Base-by-base conservation (phyloP, 2,113 vertebrate species). In the Nesogale talazaci region DNA sequence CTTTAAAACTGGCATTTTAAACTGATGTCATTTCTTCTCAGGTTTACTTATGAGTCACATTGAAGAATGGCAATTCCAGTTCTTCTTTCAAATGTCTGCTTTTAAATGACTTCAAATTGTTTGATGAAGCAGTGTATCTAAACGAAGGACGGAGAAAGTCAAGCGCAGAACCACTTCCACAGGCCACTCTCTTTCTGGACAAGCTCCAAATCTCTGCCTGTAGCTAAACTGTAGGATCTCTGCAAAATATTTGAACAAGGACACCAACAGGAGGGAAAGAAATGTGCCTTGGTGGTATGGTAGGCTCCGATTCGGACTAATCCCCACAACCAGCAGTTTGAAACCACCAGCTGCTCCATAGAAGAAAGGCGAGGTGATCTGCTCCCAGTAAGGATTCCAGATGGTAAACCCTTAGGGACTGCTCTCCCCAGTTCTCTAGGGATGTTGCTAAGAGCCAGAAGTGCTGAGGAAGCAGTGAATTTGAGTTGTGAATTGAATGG, bases 51-150 rank as follows among this genome's bases (percentile, higher is more conserved):
- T 29, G 17, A 25, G 34, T 86, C n/a, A 40, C 77, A 36, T 23
- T 67, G 78, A 59, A 79, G 57, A 86, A 56, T 31, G 31, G 56
- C 11, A 82, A 2, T 22, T 7, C 16, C n/a, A 83, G 6, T 14
- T 83, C 10, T 75, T 77, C 29, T 38, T 75, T 9, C 65, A 59
- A 81, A 83, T 38, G 5, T 46, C 89, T 81, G 61, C 57, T 65
- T 23, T 46, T 84, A 59, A 82, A 52, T 87, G 65, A 52, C 46
- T 88, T 9, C 42, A 31, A 38, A 25, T 77, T 74, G 23, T 70
- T 82, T 95, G 83, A 31, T 83, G 46, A 90, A 67, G 12, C 59
- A 89, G 29, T 52, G 91, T 11, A 7, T 82, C 2, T 67, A 36
- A 85, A 34, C n/a, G 2, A 19, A 89, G 94, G 25, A 36, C 6